phyloP scores from a whole-genome alignment of 2,888 invertebrate species.

The Muscina levida region DNA sequence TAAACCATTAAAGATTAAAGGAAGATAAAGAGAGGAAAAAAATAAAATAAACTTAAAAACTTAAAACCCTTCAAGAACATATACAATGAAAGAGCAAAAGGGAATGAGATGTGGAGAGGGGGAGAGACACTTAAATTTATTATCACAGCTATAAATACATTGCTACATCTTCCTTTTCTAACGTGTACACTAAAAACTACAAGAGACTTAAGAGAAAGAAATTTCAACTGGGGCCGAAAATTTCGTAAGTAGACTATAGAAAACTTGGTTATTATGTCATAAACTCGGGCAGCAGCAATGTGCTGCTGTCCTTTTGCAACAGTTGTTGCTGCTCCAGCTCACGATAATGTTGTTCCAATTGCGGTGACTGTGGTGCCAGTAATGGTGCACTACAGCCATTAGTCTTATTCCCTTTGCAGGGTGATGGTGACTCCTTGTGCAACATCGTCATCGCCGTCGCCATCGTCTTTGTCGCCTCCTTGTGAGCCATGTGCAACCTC shows the following conservation, averaged over 20 bases:
- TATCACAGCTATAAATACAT: conserved; percentile 64
- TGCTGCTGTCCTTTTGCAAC: conserved; percentile 42
- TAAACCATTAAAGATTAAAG: conserved; percentile 4
- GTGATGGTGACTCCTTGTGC: no score
- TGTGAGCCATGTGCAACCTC: conserved; percentile 34
- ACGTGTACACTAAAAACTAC: not conserved
- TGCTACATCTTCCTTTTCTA: conserved; percentile 16
- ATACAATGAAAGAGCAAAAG: conserved; percentile 25
- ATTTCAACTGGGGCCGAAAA: conserved; percentile 24
- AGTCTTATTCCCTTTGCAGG: conserved; percentile 33
- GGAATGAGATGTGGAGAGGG: no score
- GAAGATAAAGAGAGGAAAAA: not conserved
- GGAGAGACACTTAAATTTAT: conserved; percentile 58
- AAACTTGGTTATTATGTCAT: conserved; percentile 30
- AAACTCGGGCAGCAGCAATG: conserved; percentile 55
- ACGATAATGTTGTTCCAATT: not conserved
- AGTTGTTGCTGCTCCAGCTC: conserved; percentile 38
- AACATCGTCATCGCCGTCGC: not conserved
- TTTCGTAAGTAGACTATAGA: not conserved
- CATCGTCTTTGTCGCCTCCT: conserved; percentile 38
- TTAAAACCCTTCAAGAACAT: conserved; percentile 5
- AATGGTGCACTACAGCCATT: conserved; percentile 55
- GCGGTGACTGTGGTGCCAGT: conserved; percentile 33
- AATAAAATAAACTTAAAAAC: conserved; percentile 31
- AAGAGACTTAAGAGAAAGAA: not conserved